phyloP scores from a whole-genome alignment of 2,113 vertebrate species.

The Thalassarche chlororhynchos region DNA sequence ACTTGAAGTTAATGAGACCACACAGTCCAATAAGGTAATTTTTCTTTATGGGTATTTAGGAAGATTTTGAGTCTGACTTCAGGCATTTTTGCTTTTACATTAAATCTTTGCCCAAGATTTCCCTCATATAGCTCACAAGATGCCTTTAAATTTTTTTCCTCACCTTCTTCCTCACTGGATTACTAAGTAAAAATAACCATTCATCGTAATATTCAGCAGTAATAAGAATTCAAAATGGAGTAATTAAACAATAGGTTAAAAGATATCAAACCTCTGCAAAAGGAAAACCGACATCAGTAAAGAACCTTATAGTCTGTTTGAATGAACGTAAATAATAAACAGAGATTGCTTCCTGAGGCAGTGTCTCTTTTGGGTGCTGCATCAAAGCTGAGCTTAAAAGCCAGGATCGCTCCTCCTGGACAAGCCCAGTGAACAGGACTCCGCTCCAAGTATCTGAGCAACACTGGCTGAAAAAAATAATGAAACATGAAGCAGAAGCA shows the following conservation, averaged over 20 bases:
- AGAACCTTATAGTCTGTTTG: background rate
- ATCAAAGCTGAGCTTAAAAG: background rate
- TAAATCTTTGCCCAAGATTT: background rate
- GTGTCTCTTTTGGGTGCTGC: background rate
- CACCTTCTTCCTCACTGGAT: background rate
- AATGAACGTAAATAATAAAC: background rate
- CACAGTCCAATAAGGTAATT: background rate
- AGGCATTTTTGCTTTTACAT: background rate
- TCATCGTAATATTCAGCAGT: background rate
- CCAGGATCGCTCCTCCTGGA: background rate
- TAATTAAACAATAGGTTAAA: background rate
- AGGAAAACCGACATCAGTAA: background rate
- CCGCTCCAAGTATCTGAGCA: background rate
- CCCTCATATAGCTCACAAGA: background rate
- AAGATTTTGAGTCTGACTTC: background rate
- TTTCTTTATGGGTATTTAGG: background rate
- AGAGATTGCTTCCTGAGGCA: background rate
- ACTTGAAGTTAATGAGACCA: background rate
- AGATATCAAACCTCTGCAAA: background rate
- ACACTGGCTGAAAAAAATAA: background rate
- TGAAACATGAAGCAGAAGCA: background rate
- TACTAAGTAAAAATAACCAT: background rate
- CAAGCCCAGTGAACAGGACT: rapidly evolving
- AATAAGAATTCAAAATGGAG: background rate
- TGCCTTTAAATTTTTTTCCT: background rate